These are phyloP conservation scores for Lepilemur ruficaudatus DNA, from an alignment of 2,797 vertebrate genomes.

Conservation along the genomic window DNA sequence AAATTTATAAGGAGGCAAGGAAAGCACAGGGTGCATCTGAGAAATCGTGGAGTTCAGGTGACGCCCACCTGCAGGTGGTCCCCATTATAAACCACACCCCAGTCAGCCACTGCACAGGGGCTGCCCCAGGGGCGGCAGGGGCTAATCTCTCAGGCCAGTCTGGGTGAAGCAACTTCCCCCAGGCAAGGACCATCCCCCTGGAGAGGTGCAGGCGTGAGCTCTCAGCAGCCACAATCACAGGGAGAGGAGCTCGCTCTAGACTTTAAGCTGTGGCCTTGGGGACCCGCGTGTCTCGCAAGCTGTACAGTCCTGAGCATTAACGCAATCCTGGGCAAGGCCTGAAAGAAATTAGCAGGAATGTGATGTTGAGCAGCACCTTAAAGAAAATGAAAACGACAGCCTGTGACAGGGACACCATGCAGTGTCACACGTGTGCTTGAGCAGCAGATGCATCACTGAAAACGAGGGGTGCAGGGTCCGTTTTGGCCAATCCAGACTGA, in stretches of 20 bases:
- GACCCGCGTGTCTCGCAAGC: too few relatives aligned
- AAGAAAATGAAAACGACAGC: not conserved
- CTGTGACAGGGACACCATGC: too few relatives aligned
- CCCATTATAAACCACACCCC: not conserved
- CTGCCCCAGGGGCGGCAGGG: not conserved
- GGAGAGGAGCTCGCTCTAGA: not conserved
- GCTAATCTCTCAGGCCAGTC: too few relatives aligned
- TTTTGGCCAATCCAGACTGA: not conserved
- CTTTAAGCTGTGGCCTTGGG: not conserved
- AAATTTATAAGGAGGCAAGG: accelerated
- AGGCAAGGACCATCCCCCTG: not conserved
- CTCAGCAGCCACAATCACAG: not conserved
- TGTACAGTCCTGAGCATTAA: too few relatives aligned
- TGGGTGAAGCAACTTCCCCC: not conserved
- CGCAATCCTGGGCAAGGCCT: not conserved
- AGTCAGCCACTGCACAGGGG: not conserved
- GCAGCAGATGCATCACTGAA: not conserved
- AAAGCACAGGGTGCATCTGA: not conserved
- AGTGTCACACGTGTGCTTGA: not conserved
- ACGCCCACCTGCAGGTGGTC: not conserved
- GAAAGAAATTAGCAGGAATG: not conserved
- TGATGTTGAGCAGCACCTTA: not conserved
- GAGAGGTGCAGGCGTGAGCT: not conserved
- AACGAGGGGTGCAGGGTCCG: accelerated
- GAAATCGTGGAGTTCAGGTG: not conserved